Base-by-base conservation (phyloP, 2,888 invertebrate genomes). In the Caenorhabditis drosophilae region DNA sequence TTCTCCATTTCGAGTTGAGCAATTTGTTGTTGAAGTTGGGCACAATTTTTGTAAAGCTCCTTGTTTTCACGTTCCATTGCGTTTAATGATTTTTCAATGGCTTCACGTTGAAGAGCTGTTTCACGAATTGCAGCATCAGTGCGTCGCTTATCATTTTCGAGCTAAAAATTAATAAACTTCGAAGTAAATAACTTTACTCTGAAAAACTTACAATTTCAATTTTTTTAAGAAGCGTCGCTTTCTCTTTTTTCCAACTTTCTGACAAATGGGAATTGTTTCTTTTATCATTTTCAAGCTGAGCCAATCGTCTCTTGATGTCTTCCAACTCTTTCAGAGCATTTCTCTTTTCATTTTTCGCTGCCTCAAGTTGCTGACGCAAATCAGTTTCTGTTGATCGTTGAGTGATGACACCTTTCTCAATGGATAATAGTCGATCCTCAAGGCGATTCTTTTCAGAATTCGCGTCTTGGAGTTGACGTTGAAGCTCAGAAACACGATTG, bases 1-100 rank as follows among this genome's bases (percentile, higher is more conserved):
- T 82, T 82, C 55, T 82, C 82, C 80, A 82, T 82, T 46, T 82
- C 82, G 20, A 82, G 70, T 50, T 82, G 82, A 20, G 81, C 80
- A 35, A 82, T 82, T 47, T 82, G 82, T 57, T 82, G 82, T 47
- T 82, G 82, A 26, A 82, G 70, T 54, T 82, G 82, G 15, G 82
- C 80, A 53, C 82, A 82, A 64, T 82, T 82, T 68, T 80, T 83
- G 75, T 82, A 82, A 35, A 82, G 70, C 51, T 83, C 82, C 66
- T 76, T 76, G 63, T 82, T 82, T 56, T 82, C 82, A 15, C 82
- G 64, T 49, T 82, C 82, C 82, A 82, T 82, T 6, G 82, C 81
- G 47, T 83, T 82, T 64, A 82, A 66, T 22, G 82, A 82, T 60
- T 82, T 82, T 55, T 82, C 82, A 44, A 82, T 82, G 18, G 82